phyloP scores from a whole-genome alignment of 2,888 invertebrate species.

The Acronicta leporina region DNA sequence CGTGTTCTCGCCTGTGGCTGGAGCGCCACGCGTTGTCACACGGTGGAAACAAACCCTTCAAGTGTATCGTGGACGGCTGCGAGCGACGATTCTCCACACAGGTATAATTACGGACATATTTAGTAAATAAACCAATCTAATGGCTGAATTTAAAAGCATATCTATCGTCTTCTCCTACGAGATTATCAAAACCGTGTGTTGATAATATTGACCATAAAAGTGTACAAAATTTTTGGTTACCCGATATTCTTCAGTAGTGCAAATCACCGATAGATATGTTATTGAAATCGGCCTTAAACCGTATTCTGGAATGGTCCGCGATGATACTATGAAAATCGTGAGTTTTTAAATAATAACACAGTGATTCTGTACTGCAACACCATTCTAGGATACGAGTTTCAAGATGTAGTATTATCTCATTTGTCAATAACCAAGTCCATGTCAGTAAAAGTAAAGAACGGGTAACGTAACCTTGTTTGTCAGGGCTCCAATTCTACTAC shows the following conservation, averaged over 20 bases:
- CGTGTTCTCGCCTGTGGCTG: constrained; percentile 97
- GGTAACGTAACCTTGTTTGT: too few relatives aligned
- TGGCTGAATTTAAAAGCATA: not conserved
- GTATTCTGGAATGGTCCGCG: not conserved
- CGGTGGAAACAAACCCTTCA: constrained; percentile 97
- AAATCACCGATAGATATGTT: not conserved
- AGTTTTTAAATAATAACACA: too few relatives aligned
- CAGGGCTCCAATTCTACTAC: too few relatives aligned
- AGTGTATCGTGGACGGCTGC: constrained; percentile 98
- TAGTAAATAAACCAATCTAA: not conserved
- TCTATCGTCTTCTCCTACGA: not conserved
- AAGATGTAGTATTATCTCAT: constrained; percentile 1
- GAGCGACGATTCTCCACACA: constrained; percentile 95
- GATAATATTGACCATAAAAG: too few relatives aligned
- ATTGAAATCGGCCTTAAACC: not conserved
- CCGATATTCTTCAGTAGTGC: not conserved
- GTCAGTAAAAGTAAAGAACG: not conserved
- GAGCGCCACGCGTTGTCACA: constrained; percentile 97
- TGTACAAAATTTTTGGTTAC: too few relatives aligned
- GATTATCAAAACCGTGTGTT: not conserved
- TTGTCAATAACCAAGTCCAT: not conserved
- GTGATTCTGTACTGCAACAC: not conserved
- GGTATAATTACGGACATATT: constrained; percentile 87
- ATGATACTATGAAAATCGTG: too few relatives aligned
- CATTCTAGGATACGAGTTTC: constrained; percentile 1